Base-by-base conservation (phyloP, 2,888 invertebrate species). In the Caenorhabditis becei region DNA sequence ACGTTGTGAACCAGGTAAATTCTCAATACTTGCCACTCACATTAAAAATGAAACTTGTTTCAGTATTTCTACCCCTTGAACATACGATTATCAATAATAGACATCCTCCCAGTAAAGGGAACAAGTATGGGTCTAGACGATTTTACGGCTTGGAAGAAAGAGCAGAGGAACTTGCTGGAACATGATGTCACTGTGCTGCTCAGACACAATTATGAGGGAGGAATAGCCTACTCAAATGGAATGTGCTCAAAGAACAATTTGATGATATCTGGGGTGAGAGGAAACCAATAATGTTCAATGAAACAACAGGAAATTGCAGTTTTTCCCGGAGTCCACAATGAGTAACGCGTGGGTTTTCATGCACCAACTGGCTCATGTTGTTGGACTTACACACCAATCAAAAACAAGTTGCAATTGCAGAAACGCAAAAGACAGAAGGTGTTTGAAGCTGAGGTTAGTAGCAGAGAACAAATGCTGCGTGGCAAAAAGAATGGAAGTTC, bases 301-400 rank as follows among this genome's bases (percentile, higher is more conserved):
- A 35, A 35, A 35, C 35, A 5, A 10, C 35, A 35, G n/a, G n/a
- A 35, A 8, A 3, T n/a, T 77, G 26, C 77, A 82, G 77, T 77
- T 78, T 56, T 74, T 78, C 11, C 78, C 74, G n/a, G 75, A 77
- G 18, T 63, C 80, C 1, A 80, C 80, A 23, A 80, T 80, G 77
- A 83, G 82, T 67, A 85, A 84, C 58, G 85, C 86, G 1, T 75
- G 74, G 53, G 82, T 86, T n/a, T 81, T 86, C 28, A 82, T 86
- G 41, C 86, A 86, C 58, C 85, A 85, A 67, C n/a, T 86, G 14
- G 85, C 85, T 26, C 86, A 86, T 77, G 74, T 86, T 0, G 71
- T 84, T 16, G 86, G 86, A 14, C 66, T 86, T 16, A 77, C 80
- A 11, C 86, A 86, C 63, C 77, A 86, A 63, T 67, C 65, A 11